Conservation (phyloP, 2,113 vertebrate genomes). For the Enhydra lutris region DNA sequence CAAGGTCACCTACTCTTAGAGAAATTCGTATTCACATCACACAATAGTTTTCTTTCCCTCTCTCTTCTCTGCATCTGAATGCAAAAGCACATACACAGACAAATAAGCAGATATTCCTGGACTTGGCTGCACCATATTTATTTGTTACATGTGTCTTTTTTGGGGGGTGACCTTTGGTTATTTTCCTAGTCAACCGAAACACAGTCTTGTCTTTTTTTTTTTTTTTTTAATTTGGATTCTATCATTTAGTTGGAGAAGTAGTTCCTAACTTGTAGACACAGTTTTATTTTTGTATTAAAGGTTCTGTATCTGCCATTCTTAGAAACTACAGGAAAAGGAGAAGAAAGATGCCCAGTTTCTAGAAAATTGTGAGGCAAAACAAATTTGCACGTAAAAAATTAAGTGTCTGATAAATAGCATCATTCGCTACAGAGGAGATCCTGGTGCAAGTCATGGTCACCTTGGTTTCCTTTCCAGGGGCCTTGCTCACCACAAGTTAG, state of each 20-base stretch:
- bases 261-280: background rate
- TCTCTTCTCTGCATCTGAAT: background rate
- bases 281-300: slow-evolving; percentile 31
- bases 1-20: background rate
- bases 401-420: background rate
- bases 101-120: background rate
- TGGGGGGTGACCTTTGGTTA: background rate
- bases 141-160: background rate
- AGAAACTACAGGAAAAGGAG: background rate
- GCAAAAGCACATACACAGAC: background rate
- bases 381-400: background rate
- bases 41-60: background rate
- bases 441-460: background rate
- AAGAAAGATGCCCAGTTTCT: background rate
- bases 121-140: background rate
- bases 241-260: background rate
- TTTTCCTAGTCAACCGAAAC: background rate
- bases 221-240: background rate
- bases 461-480: background rate
- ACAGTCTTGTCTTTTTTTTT: background rate
- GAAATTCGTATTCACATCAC: background rate
- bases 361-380: background rate
- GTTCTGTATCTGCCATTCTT: background rate
- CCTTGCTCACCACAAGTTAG: background rate
- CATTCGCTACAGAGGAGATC: background rate